Evolutionary conservation across 2,888 invertebrate genomes (phyloP), one percentile per base, ranked within the genome.

Genomic region (Aelia acuminata): DNA sequence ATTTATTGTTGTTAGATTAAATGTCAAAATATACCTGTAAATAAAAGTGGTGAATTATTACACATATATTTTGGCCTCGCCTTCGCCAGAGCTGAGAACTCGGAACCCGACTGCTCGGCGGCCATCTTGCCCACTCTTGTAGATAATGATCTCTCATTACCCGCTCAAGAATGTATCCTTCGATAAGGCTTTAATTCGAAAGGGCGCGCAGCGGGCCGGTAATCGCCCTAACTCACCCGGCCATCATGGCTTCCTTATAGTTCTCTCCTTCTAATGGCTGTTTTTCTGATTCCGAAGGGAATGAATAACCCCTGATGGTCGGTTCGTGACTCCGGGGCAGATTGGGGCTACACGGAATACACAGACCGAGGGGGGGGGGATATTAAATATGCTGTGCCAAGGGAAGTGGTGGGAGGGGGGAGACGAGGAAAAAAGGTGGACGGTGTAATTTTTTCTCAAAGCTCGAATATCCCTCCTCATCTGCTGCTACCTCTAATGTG

Each of bases 191-290:
- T 75, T 75, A 75, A 75, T 75, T 75, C 75, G 39, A 43, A 75
- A 75, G 75, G 75, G 75, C 75, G 75, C 18, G 39, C 75, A 75
- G 75, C 3, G 39, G 20, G 22, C 7, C 7, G n/a, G 75, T 75
- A 75, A 75, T 75, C 35, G 75, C 7, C 43, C 22, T 39, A 43
- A 35, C 35, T 75, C 35, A 18, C 35, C 1, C 75, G 1, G 8
- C 75, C 75, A 75, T 75, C 75, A 39, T 75, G 57, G 75, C 75
- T 75, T 75, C 75, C 75, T 75, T 75, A 63, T 26, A 63, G 63
- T 63, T 63, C 31, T 63, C 31, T 18, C 43, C 4, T 18, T 2
- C 20, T 75, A 75, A 75, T 75, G 43, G 75, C 43, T 75, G 20
- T 75, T 75, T 75, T 75, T 75, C 75, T 43, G 39, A 75, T 39